Evolutionary conservation across 2,113 vertebrate species (phyloP), one percentile per base, ranked within the genome.

Genomic region (Catharus fuscescens): DNA sequence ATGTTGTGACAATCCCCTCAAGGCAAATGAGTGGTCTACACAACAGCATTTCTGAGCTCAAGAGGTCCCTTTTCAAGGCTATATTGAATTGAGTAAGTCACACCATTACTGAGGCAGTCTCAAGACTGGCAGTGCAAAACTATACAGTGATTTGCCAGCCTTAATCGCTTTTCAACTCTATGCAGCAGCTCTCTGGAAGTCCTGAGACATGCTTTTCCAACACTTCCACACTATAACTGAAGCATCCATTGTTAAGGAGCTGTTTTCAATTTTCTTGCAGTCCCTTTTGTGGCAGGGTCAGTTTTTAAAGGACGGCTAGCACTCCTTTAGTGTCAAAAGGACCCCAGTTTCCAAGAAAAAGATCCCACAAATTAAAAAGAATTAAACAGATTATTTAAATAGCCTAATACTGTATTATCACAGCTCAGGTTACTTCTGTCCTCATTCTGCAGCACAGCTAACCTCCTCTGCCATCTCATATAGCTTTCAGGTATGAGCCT

Each of bases 101-200:
- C 90, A 90, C 95, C 65, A 90, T 88, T 90, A 74, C 94, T 45
- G 74, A 96, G 91, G 90, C 92, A 77, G 81, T 64, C 93, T 94
- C 96, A 92, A 94, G 96, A 91, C 93, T 93, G 86, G 80, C 91
- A 92, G 91, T 93, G 60, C 80, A 93, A 96, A 97, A 97, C 86
- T 94, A 90, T 95, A 92, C 91, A 95, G 93, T 96, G 96, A 95
- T 97, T 90, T 87, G 47, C 90, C 92, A 97, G 95, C 74, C 67
- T 96, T 97, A 97, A 97, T 98, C 80, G 94, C 92, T 96, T 92
- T 95, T 96, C 87, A 92, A 94, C 96, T 95, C 88, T 97, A 94
- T 96, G 92, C 95, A 92, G 90, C 92, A 95, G 92, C 80, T 72
- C 93, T 82, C 82, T 94, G 90, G 95, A 96, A 96, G 91, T 59